These are phyloP conservation scores for Mormyrus hasselquistii DNA, from an alignment of 2,797 vertebrate species.

Conservation along the genomic window DNA sequence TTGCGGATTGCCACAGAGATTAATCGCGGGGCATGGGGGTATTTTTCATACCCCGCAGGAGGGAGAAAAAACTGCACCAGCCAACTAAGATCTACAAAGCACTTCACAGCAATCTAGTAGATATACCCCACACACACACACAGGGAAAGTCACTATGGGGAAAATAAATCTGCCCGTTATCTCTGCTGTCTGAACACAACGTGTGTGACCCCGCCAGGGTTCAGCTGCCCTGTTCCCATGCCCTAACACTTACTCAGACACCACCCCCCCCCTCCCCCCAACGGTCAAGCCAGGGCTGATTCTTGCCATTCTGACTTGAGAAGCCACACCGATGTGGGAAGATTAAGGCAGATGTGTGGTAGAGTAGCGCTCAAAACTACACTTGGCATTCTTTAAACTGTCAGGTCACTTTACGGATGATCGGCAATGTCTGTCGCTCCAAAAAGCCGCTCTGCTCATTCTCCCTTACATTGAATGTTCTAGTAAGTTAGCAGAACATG, in stretches of 20 bases:
- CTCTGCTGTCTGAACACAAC: slow-evolving; percentile 45
- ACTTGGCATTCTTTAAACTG: neutral
- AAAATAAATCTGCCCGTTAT: slow-evolving; percentile 47
- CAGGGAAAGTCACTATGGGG: slow-evolving; percentile 33
- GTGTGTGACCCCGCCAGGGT: slow-evolving; percentile 41
- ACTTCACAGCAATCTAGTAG: slow-evolving; percentile 50
- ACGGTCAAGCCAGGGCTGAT: neutral
- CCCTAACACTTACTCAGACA: slow-evolving; percentile 1
- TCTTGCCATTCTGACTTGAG: neutral
- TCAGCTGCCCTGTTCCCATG: neutral
- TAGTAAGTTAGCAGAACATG: neutral
- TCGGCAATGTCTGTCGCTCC: neutral
- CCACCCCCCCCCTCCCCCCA: no score
- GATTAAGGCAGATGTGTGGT: neutral
- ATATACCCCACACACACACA: slow-evolving; percentile 33
- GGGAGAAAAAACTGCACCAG: slow-evolving; percentile 38
- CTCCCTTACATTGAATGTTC: neutral
- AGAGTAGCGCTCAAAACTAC: neutral
- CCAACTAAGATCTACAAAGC: slow-evolving; percentile 53
- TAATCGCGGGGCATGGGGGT: slow-evolving; percentile 47
- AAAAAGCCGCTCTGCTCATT: neutral
- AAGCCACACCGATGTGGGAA: neutral
- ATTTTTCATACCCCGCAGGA: slow-evolving; percentile 52
- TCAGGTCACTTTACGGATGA: neutral
- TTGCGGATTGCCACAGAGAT: slow-evolving; percentile 46